Conservation (phyloP, 2,797 vertebrate genomes). For the Falco rusticolus region DNA sequence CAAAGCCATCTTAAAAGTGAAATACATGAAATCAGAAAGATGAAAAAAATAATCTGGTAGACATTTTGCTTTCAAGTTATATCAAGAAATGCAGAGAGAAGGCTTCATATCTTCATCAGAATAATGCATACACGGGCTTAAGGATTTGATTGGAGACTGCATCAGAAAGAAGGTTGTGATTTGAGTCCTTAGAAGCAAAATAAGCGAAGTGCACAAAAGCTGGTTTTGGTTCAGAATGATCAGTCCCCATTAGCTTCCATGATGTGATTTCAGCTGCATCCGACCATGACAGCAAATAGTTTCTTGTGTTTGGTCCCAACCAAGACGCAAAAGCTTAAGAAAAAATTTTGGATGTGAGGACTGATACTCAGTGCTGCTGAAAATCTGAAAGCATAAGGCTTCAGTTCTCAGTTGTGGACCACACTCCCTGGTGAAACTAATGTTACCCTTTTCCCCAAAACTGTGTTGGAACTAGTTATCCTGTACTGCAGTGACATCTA, state of each 20-base stretch:
- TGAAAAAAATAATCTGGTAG: neutral
- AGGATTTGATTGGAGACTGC: neutral
- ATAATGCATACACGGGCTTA: neutral
- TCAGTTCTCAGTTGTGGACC: neutral
- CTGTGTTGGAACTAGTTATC: neutral
- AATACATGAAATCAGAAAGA: neutral
- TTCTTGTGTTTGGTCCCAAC: neutral
- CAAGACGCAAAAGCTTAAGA: neutral
- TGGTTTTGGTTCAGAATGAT: neutral
- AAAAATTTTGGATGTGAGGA: neutral
- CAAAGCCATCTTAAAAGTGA: neutral
- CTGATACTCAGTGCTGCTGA: neutral
- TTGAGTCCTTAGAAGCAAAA: neutral
- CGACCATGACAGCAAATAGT: accelerated
- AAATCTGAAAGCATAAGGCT: neutral
- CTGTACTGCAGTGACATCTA: constrained; percentile 71
- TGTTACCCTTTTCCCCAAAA: neutral
- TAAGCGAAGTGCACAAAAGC: neutral
- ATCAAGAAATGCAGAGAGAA: neutral
- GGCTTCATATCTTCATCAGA: neutral
- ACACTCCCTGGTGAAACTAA: constrained; percentile 2
- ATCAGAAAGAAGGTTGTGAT: neutral
- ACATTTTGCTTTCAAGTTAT: neutral
- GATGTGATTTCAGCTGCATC: neutral
- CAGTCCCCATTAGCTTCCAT: neutral